Evolutionary conservation across 2,797 vertebrate genomes (phyloP).

Genomic region (Darevskia mixta): DNA sequence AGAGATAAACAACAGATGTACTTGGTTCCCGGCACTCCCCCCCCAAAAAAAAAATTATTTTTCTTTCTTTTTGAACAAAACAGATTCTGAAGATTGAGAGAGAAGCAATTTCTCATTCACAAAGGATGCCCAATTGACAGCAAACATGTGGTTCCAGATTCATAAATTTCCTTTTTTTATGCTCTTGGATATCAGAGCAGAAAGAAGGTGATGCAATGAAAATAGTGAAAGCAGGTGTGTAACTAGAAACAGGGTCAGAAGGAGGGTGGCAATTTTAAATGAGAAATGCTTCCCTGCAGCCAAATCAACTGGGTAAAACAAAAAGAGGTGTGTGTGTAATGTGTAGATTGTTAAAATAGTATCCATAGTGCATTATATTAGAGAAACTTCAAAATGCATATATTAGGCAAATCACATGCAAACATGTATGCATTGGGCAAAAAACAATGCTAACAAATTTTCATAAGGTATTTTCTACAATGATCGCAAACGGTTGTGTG

Average conservation of each 20-base stretch:
- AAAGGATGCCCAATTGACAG: constrained; percentile 54
- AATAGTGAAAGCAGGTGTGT: constrained; percentile 32
- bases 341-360: too few species aligned
- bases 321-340: not conserved
- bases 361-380: too few species aligned
- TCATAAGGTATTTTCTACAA: too few species aligned
- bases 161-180: constrained; percentile 51
- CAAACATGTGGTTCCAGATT: constrained; percentile 41
- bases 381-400: too few species aligned
- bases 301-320: not conserved
- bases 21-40: constrained; percentile 8
- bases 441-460: too few species aligned
- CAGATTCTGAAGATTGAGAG: constrained; percentile 45
- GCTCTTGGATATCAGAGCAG: constrained; percentile 37
- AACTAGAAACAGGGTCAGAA: not conserved
- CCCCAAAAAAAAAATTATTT: constrained; percentile 50
- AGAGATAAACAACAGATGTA: constrained; percentile 61
- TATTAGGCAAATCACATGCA: too few species aligned
- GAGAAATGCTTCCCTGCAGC: not conserved
- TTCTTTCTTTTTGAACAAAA: constrained; percentile 58
- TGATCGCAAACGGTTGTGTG: too few species aligned
- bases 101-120: constrained; percentile 56
- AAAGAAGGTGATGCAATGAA: constrained; percentile 38
- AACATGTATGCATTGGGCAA: too few species aligned
- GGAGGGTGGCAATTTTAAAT: not conserved